Conservation (phyloP, 2,888 invertebrate species). For the Ptychoptera albimana region DNA sequence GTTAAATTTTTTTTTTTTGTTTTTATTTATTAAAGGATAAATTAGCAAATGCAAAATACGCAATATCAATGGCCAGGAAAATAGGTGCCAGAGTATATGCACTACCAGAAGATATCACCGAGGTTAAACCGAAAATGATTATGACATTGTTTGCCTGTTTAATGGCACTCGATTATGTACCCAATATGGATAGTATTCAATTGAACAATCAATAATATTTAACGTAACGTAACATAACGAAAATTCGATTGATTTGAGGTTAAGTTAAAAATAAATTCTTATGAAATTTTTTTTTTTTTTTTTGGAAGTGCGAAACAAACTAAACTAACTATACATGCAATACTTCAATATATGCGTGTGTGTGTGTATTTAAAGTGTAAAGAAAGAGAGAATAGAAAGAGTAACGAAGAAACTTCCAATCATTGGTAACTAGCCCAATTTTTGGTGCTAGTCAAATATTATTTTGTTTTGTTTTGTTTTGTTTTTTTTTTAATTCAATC, state of each 20-base stretch:
- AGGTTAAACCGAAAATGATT: constrained; percentile 96
- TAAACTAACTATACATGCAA: no score
- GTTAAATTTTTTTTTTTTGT: constrained; percentile 4
- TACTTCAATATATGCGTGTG: no score
- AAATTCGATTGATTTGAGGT: background rate
- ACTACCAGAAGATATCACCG: constrained; percentile 94
- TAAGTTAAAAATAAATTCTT: background rate
- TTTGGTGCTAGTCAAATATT: constrained; percentile 5
- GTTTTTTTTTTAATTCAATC: no score
- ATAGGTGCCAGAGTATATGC: constrained; percentile 97
- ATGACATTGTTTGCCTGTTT: constrained; percentile 99
- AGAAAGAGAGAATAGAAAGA: no score
- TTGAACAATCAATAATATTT: constrained; percentile 11
- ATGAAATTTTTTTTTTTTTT: no score
- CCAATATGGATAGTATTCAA: constrained; percentile 53
- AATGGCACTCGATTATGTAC: constrained; percentile 94
- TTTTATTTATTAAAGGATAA: constrained; percentile 49
- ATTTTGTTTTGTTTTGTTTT: no score
- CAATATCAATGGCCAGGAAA: constrained; percentile 94
- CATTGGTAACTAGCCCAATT: constrained; percentile 2
- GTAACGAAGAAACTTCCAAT: background rate
- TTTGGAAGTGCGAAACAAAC: no score
- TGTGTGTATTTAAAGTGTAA: no score
- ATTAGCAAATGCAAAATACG: constrained; percentile 96
- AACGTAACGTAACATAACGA: background rate